Evolutionary conservation across 2,888 invertebrate species (phyloP), one percentile per base, ranked within the genome.

Genomic region (Agrilus cyanescens): DNA sequence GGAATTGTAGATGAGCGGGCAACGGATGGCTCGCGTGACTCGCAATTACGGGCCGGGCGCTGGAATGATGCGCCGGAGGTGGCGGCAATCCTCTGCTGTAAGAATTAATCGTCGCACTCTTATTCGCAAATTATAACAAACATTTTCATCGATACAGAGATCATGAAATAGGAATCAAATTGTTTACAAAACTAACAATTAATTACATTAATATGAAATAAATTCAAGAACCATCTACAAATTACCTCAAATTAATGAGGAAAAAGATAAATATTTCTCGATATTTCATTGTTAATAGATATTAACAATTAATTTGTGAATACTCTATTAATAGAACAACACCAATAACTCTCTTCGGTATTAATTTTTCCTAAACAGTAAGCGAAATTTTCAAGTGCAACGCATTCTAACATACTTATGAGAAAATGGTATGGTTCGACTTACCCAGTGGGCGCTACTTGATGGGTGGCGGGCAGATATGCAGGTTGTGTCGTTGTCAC

Each of bases 31-130:
- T 75, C 47, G 84, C 75, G 66, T 82, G 76, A 50, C 74, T 72
- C 37, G 76, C 74, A 62, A 78, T 63, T 54, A 78, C 72, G 40
- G 76, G 76, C 59, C 81, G 69, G 40, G 84, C 84, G 57, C 77
- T 77, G 54, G 81, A 80, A 70, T 86, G 85, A 67, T 86, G 89
- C 14, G 89, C 88, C 38, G 85, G 83, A 8, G 89, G 88, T 37
- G 87, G 88, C 32, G 68, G 68, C 39, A 87, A 67, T 48, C 75
- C 77, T 53, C 78, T 73, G 61, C 71, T 72, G 65, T 59, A 67
- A 67, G 44, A 48, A 47, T 38, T 30, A 45, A 37, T 29, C 12
- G 31, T n/a, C 33, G 18, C 18, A 32, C 31, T 25, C 14, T 42
- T 16, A 20, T 18, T 38, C 10, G 30, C 16, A 32, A 25, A 25